These are phyloP conservation scores for Adineta ricciae DNA, from an alignment of 2,888 invertebrate genomes.

Conservation along the genomic window DNA sequence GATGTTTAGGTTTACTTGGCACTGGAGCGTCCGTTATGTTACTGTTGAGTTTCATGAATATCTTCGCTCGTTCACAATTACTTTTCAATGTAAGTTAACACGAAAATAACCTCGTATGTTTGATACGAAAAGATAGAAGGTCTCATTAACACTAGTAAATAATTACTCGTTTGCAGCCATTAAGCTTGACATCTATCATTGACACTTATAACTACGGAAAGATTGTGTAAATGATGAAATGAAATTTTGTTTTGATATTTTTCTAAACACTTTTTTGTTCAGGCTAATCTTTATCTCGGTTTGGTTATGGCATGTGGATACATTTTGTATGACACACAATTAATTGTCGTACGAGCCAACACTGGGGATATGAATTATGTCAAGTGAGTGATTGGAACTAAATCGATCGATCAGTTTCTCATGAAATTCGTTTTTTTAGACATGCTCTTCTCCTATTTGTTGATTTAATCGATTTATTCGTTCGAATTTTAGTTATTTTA, in stretches of 20 bases:
- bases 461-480: conserved; percentile 85
- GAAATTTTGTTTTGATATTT: not conserved
- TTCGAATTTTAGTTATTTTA: conserved; percentile 75
- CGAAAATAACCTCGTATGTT: not conserved
- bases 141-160: too few species aligned
- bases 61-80: conserved; percentile 72
- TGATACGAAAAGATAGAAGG: too few species aligned
- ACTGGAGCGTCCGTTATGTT: conserved; percentile 70
- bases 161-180: too few species aligned
- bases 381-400: conserved; percentile 45
- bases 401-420: not conserved
- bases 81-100: conserved; percentile 60
- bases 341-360: conserved; percentile 81
- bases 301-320: conserved; percentile 83
- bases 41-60: conserved; percentile 63
- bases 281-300: conserved; percentile 76
- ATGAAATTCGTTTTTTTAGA: conserved; percentile 40
- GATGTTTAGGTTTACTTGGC: conserved; percentile 58
- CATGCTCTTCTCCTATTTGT: conserved; percentile 86
- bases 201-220: not conserved
- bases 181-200: too few species aligned
- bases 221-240: not conserved
- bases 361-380: conserved; percentile 84
- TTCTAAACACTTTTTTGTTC: conserved; percentile 43
- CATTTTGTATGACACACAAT: conserved; percentile 89